Evolutionary conservation across 2,797 vertebrate species (phyloP), one percentile per base, ranked within the genome.

Genomic region (Tauraco hartlaubi): DNA sequence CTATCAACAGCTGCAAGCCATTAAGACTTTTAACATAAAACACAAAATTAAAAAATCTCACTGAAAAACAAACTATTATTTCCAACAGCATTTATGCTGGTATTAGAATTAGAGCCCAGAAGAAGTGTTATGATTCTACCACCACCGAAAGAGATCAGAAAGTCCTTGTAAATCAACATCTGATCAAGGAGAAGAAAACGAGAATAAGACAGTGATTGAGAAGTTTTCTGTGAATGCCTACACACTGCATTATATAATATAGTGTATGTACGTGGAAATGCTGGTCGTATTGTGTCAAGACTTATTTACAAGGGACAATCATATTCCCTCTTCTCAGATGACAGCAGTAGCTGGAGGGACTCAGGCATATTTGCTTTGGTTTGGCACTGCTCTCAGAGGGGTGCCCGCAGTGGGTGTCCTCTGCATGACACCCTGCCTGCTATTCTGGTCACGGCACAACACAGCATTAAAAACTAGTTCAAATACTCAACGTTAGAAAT

Each of bases 301-400:
- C 1, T 16, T 49, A 94, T 97, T 95, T 93, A 84, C 54, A 84
- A 43, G 58, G 62, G 93, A 78, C 73, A 78, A 81, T 78, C 85
- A 72, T n/a, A 62, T 61, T 88, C 15, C 54, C 55, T 73, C n/a
- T 68, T 68, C 73, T 66, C 11, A 16, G 73, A 84, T 81, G 95
- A 97, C 95, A 97, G 93, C 58, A 84, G 73, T 96, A 93, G 93
- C 95, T 90, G 62, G 83, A 97, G 96, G 92, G 90, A 55, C 54
- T 75, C n/a, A 3, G 73, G 73, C 90, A 76, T 81, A 81, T 86
- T 95, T 95, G 69, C 94, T 90, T 51, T 49, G 69, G 54, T 51
- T 94, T 78, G 88, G 79, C 73, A 44, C 76, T 75, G 85, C 66
- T 94, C 79, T 90, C 88, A 33, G 90, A 93, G 79, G 93, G 85